A percentile compares a stretch with the other conserved stretches of the same genome.
phyloP scores from a whole-genome alignment of 2,888 invertebrate genomes.

The Tridacna crocea region DNA sequence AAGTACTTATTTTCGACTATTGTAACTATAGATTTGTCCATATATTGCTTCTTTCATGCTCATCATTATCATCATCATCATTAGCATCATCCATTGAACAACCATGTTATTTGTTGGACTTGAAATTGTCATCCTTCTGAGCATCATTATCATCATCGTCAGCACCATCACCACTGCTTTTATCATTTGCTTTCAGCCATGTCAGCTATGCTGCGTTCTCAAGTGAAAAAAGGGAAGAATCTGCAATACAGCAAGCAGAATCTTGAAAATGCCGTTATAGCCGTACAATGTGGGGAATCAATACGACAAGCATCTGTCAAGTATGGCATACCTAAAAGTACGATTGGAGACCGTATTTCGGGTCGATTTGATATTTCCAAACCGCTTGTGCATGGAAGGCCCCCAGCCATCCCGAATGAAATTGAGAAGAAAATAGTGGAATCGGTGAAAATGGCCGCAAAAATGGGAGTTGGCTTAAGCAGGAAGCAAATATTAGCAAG shows the following conservation, averaged over 20 bases:
- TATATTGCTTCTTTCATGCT: too few species aligned
- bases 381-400: slow-evolving; percentile 3
- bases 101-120: too few species aligned
- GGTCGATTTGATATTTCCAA: slow-evolving; percentile 9
- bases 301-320: slow-evolving; percentile 19
- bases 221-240: slow-evolving; percentile 30
- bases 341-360: slow-evolving; percentile 26
- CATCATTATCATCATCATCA: too few species aligned
- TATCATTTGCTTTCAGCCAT: slow-evolving; percentile 20
- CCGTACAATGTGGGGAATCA: not conserved
- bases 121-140: too few species aligned
- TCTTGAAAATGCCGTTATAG: slow-evolving; percentile 21
- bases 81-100: too few species aligned
- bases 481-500: slow-evolving; percentile 22
- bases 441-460: slow-evolving; percentile 14
- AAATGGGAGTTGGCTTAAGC: slow-evolving; percentile 20
- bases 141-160: too few species aligned
- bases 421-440: slow-evolving; percentile 23
- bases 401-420: slow-evolving; percentile 9
- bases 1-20: too few species aligned
- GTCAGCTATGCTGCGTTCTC: slow-evolving; percentile 4
- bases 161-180: too few species aligned
- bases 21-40: too few species aligned
- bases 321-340: slow-evolving; percentile 21
- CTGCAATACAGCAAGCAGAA: slow-evolving; percentile 3